Evolutionary conservation across 2,888 invertebrate genomes (phyloP).

Genomic region (Julus scandinavius): DNA sequence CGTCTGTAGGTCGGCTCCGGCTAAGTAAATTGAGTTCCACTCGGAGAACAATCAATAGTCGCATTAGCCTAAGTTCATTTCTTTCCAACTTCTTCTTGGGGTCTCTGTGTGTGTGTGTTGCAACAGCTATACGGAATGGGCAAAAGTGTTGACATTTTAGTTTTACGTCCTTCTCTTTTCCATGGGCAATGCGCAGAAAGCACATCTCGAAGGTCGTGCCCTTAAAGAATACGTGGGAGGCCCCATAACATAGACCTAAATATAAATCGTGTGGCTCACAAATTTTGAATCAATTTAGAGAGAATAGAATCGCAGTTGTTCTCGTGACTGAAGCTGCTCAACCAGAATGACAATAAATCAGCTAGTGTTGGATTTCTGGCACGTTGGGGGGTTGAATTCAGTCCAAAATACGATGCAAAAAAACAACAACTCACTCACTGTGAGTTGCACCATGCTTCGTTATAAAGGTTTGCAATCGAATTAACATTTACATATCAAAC

Average conservation of each 20-base stretch:
- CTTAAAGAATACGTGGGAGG: not conserved
- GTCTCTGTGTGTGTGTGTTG: not conserved
- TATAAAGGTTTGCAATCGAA: too few relatives aligned
- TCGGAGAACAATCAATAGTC: constrained; percentile 42
- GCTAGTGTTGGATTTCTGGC: not conserved
- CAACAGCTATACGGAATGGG: not conserved
- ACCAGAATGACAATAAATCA: constrained; percentile 12
- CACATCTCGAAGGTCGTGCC: constrained; percentile 2
- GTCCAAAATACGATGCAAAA: not conserved
- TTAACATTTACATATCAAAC: too few relatives aligned
- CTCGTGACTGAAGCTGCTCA: not conserved
- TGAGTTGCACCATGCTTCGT: not conserved
- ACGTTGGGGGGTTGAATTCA: not conserved
- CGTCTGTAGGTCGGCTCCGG: constrained; percentile 14
- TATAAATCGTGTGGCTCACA: not conserved
- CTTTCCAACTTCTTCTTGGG: not conserved
- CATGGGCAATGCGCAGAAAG: not conserved
- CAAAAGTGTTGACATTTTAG: constrained; percentile 29
- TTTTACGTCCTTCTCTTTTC: not conserved
- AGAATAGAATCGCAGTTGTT: not conserved
- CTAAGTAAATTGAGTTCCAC: constrained; percentile 42
- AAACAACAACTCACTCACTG: not conserved
- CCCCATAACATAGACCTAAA: constrained; percentile 17
- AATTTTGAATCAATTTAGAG: constrained; percentile 36
- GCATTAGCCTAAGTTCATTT: constrained; percentile 42